Evolutionary conservation across 2,113 vertebrate species (phyloP).

Genomic region (Cynocephalus volans): DNA sequence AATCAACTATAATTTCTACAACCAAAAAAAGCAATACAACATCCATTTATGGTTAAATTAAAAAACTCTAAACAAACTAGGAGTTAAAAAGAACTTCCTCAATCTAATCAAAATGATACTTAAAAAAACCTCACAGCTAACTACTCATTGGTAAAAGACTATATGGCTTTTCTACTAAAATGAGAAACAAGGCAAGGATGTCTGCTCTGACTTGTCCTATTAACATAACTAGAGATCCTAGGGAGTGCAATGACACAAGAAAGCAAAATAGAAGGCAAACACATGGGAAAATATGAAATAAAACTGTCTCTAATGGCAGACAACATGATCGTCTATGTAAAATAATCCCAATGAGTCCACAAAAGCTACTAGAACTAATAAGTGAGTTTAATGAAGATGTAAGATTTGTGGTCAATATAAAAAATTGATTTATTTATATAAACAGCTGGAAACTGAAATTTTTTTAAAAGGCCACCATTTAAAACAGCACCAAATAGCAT

Average conservation of each 20-base stretch:
- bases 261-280: background rate
- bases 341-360: background rate
- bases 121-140: background rate
- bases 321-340: background rate
- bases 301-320: background rate
- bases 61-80: background rate
- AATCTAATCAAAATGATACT: background rate
- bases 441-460: background rate
- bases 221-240: background rate
- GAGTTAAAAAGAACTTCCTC: background rate
- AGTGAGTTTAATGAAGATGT: background rate
- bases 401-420: background rate
- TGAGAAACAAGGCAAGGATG: background rate
- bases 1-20: slow-evolving; percentile 23
- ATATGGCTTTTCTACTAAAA: background rate
- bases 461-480: background rate
- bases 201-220: background rate
- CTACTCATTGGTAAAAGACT: background rate
- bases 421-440: background rate
- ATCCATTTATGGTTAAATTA: background rate
- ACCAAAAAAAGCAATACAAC: background rate
- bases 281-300: background rate
- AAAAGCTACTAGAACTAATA: background rate
- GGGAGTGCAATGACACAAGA: background rate
- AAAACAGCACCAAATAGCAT: background rate